phyloP scores from a whole-genome alignment of 2,888 invertebrate species.

The Dromius quadrimaculatus region DNA sequence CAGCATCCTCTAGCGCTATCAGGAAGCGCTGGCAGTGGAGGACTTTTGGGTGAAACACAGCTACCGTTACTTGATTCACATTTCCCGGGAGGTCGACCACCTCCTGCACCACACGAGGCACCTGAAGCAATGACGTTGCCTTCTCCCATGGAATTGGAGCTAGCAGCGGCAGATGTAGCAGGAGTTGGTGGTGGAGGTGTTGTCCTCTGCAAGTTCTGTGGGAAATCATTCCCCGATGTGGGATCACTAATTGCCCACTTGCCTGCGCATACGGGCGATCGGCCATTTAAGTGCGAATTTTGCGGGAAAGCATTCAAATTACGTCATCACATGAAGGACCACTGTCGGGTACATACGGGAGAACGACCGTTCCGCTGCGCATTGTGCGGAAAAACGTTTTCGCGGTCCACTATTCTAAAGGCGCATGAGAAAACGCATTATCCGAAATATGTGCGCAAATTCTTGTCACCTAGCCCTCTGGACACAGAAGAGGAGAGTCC shows the following conservation, averaged over 20 bases:
- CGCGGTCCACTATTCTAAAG: slow-evolving; percentile 89
- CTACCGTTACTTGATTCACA: slow-evolving; percentile 63
- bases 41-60: slow-evolving; percentile 63
- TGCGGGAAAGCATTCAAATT: slow-evolving; percentile 94
- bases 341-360: slow-evolving; percentile 92
- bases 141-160: slow-evolving; percentile 73
- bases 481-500: slow-evolving; percentile 85
- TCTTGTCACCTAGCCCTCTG: slow-evolving; percentile 87
- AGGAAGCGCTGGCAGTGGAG: slow-evolving; percentile 67
- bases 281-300: slow-evolving; percentile 94
- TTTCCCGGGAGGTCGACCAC: slow-evolving; percentile 65
- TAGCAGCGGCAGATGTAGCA: slow-evolving; percentile 76
- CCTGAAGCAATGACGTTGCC: slow-evolving; percentile 71
- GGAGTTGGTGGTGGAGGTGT: slow-evolving; percentile 69
- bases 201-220: slow-evolving; percentile 92
- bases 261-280: slow-evolving; percentile 90
- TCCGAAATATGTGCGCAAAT: slow-evolving; percentile 91
- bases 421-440: slow-evolving; percentile 95
- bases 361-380: slow-evolving; percentile 91
- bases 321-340: slow-evolving; percentile 94
- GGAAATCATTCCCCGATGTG: slow-evolving; percentile 92
- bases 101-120: slow-evolving; percentile 63
- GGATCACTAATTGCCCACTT: slow-evolving; percentile 88
- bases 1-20: slow-evolving; percentile 67
- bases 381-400: slow-evolving; percentile 91